Evolutionary conservation across 53 echinoderm and acorn worm genomes (phyloP).

Genomic region (Actinopyga echinites): DNA sequence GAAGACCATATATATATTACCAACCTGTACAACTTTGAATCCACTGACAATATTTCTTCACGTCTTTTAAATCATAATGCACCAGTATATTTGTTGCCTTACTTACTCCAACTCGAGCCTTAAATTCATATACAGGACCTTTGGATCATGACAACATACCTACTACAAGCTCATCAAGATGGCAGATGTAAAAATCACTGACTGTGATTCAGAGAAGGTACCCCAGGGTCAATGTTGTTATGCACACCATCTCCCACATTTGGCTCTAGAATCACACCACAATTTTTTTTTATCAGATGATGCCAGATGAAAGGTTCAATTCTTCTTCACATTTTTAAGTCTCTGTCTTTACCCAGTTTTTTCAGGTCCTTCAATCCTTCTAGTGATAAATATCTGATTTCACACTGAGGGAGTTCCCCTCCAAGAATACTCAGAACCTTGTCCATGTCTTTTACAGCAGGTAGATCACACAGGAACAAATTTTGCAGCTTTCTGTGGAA

Average conservation of each 20-base stretch:
- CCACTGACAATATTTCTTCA: too few species aligned
- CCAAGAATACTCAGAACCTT: constrained; percentile 62
- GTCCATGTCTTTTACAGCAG: constrained; percentile 86
- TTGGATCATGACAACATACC: too few species aligned
- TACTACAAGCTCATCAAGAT: too few species aligned
- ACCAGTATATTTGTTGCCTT: too few species aligned
- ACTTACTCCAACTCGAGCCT: too few species aligned
- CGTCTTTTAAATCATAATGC: too few species aligned
- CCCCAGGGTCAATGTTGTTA: too few species aligned
- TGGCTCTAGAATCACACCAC: neutral
- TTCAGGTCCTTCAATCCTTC: constrained; percentile 88
- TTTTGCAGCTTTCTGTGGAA: constrained; percentile 68
- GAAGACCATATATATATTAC: too few species aligned
- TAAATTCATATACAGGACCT: too few species aligned
- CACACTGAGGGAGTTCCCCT: constrained; percentile 78
- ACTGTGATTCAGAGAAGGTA: too few species aligned
- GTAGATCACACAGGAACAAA: constrained; percentile 87
- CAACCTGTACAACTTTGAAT: too few species aligned
- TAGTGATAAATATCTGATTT: constrained; percentile 82
- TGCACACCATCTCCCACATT: neutral
- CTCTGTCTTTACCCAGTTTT: constrained; percentile 64
- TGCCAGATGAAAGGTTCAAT: neutral
- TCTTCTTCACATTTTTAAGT: neutral
- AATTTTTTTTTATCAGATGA: neutral
- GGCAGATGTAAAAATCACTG: too few species aligned